Evolutionary conservation across 2,797 vertebrate genomes (phyloP).

Genomic region (Adrianichthys oophorus): DNA sequence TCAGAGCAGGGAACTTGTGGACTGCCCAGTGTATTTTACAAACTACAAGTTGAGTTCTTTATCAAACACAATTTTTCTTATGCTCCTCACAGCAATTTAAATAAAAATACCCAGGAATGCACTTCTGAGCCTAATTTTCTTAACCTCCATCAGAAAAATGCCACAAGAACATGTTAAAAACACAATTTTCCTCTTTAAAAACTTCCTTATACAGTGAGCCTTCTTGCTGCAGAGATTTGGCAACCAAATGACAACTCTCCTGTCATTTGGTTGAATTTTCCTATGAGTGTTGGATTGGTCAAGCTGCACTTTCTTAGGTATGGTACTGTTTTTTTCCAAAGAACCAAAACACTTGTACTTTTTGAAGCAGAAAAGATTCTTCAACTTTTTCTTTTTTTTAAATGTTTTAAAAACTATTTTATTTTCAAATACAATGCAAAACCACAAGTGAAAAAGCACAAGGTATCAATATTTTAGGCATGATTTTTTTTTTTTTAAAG

Average conservation of each 20-base stretch:
- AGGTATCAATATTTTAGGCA: background rate
- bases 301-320: slow-evolving; percentile 9
- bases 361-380: background rate
- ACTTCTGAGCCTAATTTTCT: no score
- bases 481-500: slow-evolving; percentile 14
- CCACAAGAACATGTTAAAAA: no score
- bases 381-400: background rate
- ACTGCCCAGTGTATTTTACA: no score
- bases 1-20: no score
- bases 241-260: slow-evolving; percentile 43
- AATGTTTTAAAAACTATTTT: background rate
- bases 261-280: slow-evolving; percentile 57
- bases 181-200: background rate
- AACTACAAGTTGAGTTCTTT: no score
- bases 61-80: no score
- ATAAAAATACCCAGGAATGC: no score
- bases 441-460: slow-evolving; percentile 1
- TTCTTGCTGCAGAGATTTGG: slow-evolving; percentile 26
- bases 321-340: slow-evolving; percentile 1
- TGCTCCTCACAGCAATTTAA: no score
- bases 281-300: slow-evolving; percentile 17
- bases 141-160: no score
- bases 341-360: background rate
- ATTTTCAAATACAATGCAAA: background rate
- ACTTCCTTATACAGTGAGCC: slow-evolving; percentile 2